A percentile compares a stretch with the other conserved stretches of the same genome.
Evolutionary conservation across 2,113 vertebrate species (phyloP).

Genomic region (Corythornis cristatus): DNA sequence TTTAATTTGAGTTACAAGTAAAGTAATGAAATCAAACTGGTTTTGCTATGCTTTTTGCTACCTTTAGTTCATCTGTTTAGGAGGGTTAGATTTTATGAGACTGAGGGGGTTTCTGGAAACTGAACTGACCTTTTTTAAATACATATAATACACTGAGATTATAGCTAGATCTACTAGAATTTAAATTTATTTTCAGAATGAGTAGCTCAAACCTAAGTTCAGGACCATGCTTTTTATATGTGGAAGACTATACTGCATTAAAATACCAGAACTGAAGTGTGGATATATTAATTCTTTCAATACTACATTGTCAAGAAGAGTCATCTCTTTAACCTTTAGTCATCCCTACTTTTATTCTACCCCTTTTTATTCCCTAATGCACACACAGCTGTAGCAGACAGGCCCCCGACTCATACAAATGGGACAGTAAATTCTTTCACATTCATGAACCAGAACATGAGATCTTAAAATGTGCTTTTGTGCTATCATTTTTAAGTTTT

Average conservation of each 20-base stretch:
- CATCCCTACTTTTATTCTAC: neutral
- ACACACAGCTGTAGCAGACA: neutral
- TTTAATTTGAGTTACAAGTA: neutral
- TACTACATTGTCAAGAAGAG: neutral
- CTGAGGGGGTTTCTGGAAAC: neutral
- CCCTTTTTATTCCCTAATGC: neutral
- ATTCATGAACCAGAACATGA: neutral
- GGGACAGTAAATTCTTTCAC: neutral
- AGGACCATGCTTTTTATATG: neutral
- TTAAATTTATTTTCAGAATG: slow-evolving; percentile 21
- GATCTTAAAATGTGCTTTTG: slow-evolving; percentile 2
- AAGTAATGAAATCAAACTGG: neutral
- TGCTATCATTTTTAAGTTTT: neutral
- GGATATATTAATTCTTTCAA: slow-evolving; percentile 1
- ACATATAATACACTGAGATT: neutral
- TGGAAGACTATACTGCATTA: neutral
- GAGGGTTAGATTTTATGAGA: neutral
- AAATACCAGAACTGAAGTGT: neutral
- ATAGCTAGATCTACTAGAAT: neutral
- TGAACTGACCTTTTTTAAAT: neutral
- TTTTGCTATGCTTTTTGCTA: neutral
- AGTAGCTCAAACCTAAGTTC: neutral
- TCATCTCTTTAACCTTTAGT: neutral
- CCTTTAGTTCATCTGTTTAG: neutral
- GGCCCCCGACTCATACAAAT: neutral